Evolutionary conservation across 2,888 invertebrate genomes (phyloP), one percentile per base, ranked within the genome.

Genomic region (Meandrusa payeni): DNA sequence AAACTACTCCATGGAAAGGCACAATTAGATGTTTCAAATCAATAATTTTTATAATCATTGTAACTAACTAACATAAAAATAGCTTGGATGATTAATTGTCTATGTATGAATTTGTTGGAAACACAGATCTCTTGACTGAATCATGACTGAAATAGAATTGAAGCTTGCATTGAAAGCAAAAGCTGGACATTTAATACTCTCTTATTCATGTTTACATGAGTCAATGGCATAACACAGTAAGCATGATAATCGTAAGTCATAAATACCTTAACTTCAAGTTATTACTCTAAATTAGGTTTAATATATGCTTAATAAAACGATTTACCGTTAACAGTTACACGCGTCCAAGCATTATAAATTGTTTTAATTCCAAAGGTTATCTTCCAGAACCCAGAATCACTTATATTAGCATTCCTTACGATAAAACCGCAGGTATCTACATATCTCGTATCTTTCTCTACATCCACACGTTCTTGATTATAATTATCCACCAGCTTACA

Each of bases 321-420:
- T 13, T 75, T 72, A 81, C 77, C 76, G 48, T 55, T 50, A 10
- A 81, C 69, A 32, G 41, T 53, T 1, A 82, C 68, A 11, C 52
- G 23, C 41, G 75, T 56, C 7, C 48, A 41, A 1, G 76, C 76
- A 56, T 51, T 67, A 43, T 73, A 70, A 17, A 52, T 51, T 1
- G 71, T 69, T 43, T 38, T 52, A n/a, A 54, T 49, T 46, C 76
- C 81, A 46, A 68, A 79, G 1, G 54, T 49, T 32, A 85, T 80
- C 22, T 57, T 48, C 81, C 82, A 85, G 7, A 34, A 41, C 34
- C 85, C 83, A 41, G 40, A 50, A 11, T 74, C 61, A 3, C 15
- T 37, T 5, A 24, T 28, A 5, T 46, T 51, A 1, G 76, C 58
- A 26, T 59, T 52, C 13, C 40, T 60, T 0, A 76, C 57, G 22